These are phyloP conservation scores for Nycticryphes semicollaris DNA, from an alignment of 2,113 vertebrate species.

Conservation along the genomic window DNA sequence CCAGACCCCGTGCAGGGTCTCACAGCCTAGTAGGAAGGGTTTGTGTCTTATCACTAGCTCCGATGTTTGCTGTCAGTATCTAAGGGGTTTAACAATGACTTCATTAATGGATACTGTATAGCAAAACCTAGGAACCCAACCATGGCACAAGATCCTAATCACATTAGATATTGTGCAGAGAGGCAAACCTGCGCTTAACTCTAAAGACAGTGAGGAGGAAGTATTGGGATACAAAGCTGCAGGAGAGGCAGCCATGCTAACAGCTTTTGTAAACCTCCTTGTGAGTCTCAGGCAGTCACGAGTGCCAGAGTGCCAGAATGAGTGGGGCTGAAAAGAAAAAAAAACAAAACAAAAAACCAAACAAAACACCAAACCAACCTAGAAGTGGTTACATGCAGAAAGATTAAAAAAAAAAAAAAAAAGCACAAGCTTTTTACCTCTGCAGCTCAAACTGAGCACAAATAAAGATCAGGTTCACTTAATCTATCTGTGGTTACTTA, in stretches of 20 bases:
- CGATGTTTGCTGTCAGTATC: background rate
- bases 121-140: background rate
- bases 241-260: background rate
- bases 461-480: background rate
- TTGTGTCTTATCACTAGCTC: background rate
- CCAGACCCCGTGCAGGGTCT: background rate
- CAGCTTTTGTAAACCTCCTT: background rate
- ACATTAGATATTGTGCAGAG: rapidly evolving
- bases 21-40: background rate
- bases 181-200: background rate
- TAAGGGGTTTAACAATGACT: background rate
- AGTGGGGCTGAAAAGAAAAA: background rate
- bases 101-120: background rate
- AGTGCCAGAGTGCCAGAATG: background rate
- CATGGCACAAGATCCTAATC: background rate
- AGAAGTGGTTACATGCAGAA: background rate
- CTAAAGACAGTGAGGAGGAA: background rate
- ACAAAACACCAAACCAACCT: no score
- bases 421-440: background rate
- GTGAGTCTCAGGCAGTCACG: background rate
- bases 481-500: background rate
- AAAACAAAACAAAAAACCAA: no score
- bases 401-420: background rate
- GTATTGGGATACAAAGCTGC: background rate
- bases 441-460: background rate